phyloP scores from a whole-genome alignment of 2,888 invertebrate genomes.

The Ypsolopha sequella region DNA sequence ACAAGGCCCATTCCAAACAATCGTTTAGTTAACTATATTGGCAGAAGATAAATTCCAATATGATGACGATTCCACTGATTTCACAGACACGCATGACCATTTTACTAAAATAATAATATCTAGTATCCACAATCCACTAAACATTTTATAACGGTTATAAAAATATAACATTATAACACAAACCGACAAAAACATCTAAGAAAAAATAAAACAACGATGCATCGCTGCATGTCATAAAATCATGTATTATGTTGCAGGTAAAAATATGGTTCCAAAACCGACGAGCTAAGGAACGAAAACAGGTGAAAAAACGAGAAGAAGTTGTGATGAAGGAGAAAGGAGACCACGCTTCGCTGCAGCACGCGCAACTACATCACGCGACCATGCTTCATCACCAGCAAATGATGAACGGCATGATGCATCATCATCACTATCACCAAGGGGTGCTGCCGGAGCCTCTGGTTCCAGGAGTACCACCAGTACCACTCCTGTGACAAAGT shows the following conservation, averaged over 20 bases:
- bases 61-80: too few species aligned
- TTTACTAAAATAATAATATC: too few species aligned
- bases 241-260: conserved; percentile 46
- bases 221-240: too few species aligned
- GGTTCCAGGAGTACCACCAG: conserved; percentile 54
- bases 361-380: conserved; percentile 64
- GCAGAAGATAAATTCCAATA: too few species aligned
- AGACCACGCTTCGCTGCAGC: conserved; percentile 59
- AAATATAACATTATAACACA: too few species aligned
- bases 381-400: conserved; percentile 68
- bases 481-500: conserved; percentile 60
- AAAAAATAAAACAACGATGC: too few species aligned
- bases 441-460: conserved; percentile 61
- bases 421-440: conserved; percentile 65
- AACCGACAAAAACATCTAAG: too few species aligned
- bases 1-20: too few species aligned
- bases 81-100: too few species aligned
- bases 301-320: conserved; percentile 86
- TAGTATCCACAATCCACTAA: too few species aligned
- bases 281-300: conserved; percentile 93
- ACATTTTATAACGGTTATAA: too few species aligned
- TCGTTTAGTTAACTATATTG: too few species aligned
- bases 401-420: conserved; percentile 68
- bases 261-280: conserved; percentile 94
- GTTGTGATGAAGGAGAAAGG: conserved; percentile 73